Evolutionary conservation across 1,140 invertebrate species (phyloP), one percentile per base, ranked within the genome.

Genomic region (Brachionus calyciflorus): DNA sequence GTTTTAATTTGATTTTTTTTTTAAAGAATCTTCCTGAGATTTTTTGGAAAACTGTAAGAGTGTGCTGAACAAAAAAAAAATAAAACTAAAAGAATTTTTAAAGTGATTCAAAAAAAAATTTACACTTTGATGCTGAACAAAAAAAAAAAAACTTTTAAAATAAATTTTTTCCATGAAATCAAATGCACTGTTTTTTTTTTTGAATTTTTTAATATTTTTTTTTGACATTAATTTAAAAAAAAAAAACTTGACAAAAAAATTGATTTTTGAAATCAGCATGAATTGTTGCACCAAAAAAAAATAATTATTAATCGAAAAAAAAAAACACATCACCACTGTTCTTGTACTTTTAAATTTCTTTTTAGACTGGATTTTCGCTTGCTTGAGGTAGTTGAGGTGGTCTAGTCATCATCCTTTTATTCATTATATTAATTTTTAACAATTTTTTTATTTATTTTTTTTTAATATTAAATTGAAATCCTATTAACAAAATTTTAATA

Each of bases 351-450:
- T 17, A 46, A 46, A 46, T 46, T 7, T 46, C 3, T 10, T 3
- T 65, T 46, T 73, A 73, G 26, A 73, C 69, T 49, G 69, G 19
- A 41, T 73, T 73, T 51, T 73, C 69, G 24, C 26, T 55, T 28
- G 21, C 69, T 24, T 49, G 46, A 14, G 69, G 69, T 37, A 73
- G 21, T 55, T 73, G 69, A 33, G 69, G 69, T 55, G 69, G 46
- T 73, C 69, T 73, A 41, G 69, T 46, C 69, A 73, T 73, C 69
- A 73, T 49, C 37, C 60, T 65, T 41, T 19, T 10, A 21, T 44
- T 24, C 26, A 19, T 30, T 44, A 65, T 24, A 44, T 33, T 9
- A n/a, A n/a, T n/a, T n/a, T n/a, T n/a, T n/a, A n/a, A n/a, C n/a
- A n/a, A n/a, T n/a, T n/a, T n/a, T n/a, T n/a, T n/a, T n/a, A n/a